Conservation (phyloP, 2,888 invertebrate species). For the Conistra vaccinii region DNA sequence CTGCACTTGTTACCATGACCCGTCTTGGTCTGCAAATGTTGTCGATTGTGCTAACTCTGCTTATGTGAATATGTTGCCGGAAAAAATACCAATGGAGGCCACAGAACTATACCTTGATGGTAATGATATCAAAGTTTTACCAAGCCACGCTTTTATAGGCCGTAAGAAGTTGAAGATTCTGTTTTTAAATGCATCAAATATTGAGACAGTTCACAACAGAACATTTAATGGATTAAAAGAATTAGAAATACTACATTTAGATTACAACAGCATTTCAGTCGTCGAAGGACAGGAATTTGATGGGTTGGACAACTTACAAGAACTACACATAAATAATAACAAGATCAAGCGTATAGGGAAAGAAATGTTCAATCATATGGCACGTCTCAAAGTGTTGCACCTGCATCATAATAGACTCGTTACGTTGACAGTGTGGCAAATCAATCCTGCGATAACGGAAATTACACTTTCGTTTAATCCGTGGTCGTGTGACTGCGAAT, state of each 20-base stretch:
- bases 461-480: conserved; percentile 93
- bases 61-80: conserved; percentile 93
- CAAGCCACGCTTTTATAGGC: conserved; percentile 96
- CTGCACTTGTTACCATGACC: conserved; percentile 97
- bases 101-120: conserved; percentile 97
- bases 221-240: conserved; percentile 96
- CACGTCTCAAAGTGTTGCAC: conserved; percentile 92
- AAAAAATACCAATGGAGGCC: conserved; percentile 97
- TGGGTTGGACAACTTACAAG: conserved; percentile 93
- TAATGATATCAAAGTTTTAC: conserved; percentile 94
- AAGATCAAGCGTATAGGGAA: conserved; percentile 93
- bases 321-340: conserved; percentile 94
- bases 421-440: conserved; percentile 93
- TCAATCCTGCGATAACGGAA: conserved; percentile 92
- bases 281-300: conserved; percentile 95
- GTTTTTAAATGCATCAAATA: conserved; percentile 94
- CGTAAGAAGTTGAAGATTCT: conserved; percentile 94
- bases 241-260: conserved; percentile 94
- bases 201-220: conserved; percentile 94
- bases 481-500: conserved; percentile 96
- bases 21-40: conserved; percentile 96
- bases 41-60: conserved; percentile 95
- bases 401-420: conserved; percentile 94
- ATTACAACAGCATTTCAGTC: conserved; percentile 93
- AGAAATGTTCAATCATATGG: conserved; percentile 93